Conservation (phyloP, 2,113 vertebrate genomes). For the Oryzias melastigma region DNA sequence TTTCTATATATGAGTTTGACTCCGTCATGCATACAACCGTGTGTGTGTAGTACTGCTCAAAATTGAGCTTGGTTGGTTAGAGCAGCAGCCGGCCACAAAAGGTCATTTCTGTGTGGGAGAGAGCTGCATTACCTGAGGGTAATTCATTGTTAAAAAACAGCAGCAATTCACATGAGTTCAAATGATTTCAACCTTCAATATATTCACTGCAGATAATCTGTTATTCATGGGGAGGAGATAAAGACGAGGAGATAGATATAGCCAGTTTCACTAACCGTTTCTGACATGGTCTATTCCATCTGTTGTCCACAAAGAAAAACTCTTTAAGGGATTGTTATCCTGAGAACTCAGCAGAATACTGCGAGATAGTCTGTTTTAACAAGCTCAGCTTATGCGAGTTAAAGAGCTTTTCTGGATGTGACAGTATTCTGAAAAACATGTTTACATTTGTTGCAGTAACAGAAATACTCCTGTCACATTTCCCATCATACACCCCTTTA, state of each 20-base stretch:
- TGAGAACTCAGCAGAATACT: too few species aligned
- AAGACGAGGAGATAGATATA: conserved; percentile 2
- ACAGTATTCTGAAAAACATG: too few species aligned
- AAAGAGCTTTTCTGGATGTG: too few species aligned
- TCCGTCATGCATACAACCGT: background rate
- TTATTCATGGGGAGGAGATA: conserved; percentile 17
- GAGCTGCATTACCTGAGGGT: conserved; percentile 35
- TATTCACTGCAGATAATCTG: conserved; percentile 5
- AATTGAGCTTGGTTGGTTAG: conserved; percentile 20
- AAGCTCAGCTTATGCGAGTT: too few species aligned
- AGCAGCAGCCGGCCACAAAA: conserved; percentile 20
- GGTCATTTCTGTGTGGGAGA: conserved; percentile 22
- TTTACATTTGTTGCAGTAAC: too few species aligned
- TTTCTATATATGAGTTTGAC: conserved; percentile 17
- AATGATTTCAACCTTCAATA: conserved; percentile 21
- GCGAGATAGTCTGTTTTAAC: too few species aligned
- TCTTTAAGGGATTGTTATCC: too few species aligned
- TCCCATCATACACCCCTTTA: too few species aligned
- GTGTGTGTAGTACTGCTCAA: background rate
- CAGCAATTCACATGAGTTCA: conserved; percentile 6
- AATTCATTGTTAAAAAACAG: conserved; percentile 19
- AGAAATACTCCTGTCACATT: too few species aligned
- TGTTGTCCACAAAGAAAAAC: too few species aligned
- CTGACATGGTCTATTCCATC: too few species aligned
- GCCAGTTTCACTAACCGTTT: too few species aligned